Evolutionary conservation across 2,113 vertebrate genomes (phyloP), one percentile per base, ranked within the genome.

Genomic region (Mormoops blainvillei): DNA sequence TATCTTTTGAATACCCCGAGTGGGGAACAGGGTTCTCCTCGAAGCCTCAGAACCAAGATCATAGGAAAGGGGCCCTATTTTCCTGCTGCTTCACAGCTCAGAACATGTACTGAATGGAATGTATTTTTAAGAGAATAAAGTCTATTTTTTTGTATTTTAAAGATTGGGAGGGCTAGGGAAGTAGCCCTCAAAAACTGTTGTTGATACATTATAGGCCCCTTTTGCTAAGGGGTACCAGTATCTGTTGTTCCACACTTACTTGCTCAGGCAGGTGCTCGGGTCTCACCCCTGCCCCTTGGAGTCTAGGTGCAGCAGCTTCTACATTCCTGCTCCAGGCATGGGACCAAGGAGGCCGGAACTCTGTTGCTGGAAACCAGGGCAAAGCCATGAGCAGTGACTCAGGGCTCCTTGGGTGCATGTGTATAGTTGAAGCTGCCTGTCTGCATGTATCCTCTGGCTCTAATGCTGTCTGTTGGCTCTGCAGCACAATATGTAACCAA

Each of bases 91-190:
- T 86, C 45, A 96, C 97, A 97, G 98, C 97, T 97, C 94, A 97
- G 97, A 97, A 97, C 97, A 97, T 92, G 95, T 96, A 98, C 96
- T 98, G 98, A 96, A 97, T 95, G 98, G 98, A 98, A 98, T 99
- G 98, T 99, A 99, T 99, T 99, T 99, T 99, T 98, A 99, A 98
- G 94, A 98, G 92, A 98, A 97, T 98, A 98, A 98, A 98, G 98
- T 98, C 94, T 98, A 98, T 99, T 98, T 99, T 98, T 99, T 99
- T 98, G 98, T 98, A 98, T 98, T 98, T 98, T 98, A 98, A 98
- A 98, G 97, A 97, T 97, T 96, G 92, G 88, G 95, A 92, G 98
- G 98, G 98, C 97, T 98, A 97, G 93, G 97, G 92, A 97, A 91
- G 96, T 94, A 94, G 98, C 96, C 97, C 94, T 95, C 96, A 97